Conservation (phyloP, 2,113 vertebrate genomes). For the Prietella phreatophila region DNA sequence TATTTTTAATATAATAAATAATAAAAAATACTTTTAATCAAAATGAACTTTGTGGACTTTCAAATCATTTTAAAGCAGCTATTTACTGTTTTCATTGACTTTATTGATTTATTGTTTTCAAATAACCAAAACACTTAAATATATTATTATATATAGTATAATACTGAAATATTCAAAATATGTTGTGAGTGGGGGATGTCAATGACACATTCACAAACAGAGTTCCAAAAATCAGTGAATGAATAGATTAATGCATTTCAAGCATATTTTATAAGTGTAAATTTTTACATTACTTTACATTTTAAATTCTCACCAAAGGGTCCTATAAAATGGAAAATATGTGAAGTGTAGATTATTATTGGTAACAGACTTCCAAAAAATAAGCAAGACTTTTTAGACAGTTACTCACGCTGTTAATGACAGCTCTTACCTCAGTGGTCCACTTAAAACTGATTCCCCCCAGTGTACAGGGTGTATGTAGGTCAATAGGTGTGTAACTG, state of each 20-base stretch:
- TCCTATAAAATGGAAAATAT: background rate
- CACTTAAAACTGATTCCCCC: background rate
- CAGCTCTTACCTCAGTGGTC: background rate
- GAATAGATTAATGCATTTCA: background rate
- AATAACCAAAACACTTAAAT: too few species aligned
- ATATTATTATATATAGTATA: too few species aligned
- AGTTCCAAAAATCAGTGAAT: background rate
- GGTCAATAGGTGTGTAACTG: conserved; percentile 67
- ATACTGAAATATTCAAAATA: too few species aligned
- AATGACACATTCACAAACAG: background rate
- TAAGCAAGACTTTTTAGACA: background rate
- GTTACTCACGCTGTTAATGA: background rate
- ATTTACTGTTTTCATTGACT: background rate
- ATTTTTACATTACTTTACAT: background rate
- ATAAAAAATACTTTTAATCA: too few species aligned
- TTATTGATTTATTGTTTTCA: too few species aligned
- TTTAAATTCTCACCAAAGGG: background rate
- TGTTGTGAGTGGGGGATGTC: background rate
- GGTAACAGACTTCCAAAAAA: background rate
- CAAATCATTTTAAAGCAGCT: background rate
- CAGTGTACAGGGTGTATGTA: conserved; percentile 58
- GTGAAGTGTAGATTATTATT: background rate
- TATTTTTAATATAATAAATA: too few species aligned
- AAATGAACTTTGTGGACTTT: background rate
- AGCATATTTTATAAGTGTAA: background rate